Percentiles rank a stretch among this genome's conserved stretches.
phyloP scores from a whole-genome alignment of 2,888 invertebrate species.

The Scrobipalpa atriplicella region DNA sequence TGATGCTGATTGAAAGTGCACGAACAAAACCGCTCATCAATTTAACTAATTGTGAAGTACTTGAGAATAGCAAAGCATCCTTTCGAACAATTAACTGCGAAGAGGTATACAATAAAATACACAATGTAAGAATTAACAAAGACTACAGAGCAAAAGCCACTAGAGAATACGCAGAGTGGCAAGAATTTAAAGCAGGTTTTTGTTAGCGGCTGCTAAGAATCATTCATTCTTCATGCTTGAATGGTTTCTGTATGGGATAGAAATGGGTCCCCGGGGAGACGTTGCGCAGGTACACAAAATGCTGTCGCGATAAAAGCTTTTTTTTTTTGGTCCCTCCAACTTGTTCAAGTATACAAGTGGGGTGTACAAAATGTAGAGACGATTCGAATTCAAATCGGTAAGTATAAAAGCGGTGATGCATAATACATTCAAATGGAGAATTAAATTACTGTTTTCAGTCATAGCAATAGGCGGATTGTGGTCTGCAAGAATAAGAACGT shows the following conservation, averaged over 20 bases:
- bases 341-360: slow-evolving; percentile 52
- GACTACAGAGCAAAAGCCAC: slow-evolving; percentile 37
- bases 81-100: slow-evolving; percentile 13
- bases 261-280: slow-evolving; percentile 60
- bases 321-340: slow-evolving; percentile 47
- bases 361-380: slow-evolving; percentile 17
- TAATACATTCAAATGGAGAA: not conserved
- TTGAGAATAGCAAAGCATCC: slow-evolving; percentile 25
- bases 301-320: slow-evolving; percentile 51
- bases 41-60: slow-evolving; percentile 22
- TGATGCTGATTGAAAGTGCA: slow-evolving; percentile 32
- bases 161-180: slow-evolving; percentile 45
- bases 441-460: not conserved
- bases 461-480: not conserved
- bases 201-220: slow-evolving; percentile 59
- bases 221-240: slow-evolving; percentile 71
- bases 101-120: not conserved
- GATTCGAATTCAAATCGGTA: slow-evolving; percentile 4
- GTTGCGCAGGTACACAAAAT: slow-evolving; percentile 63
- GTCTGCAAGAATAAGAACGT: too few species aligned
- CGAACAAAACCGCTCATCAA: slow-evolving; percentile 12
- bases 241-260: slow-evolving; percentile 60
- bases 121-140: not conserved
- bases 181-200: slow-evolving; percentile 65
- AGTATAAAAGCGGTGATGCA: not conserved